These are phyloP conservation scores for Astatoreochromis straeleni DNA, from an alignment of 2,113 vertebrate species.

Conservation along the genomic window DNA sequence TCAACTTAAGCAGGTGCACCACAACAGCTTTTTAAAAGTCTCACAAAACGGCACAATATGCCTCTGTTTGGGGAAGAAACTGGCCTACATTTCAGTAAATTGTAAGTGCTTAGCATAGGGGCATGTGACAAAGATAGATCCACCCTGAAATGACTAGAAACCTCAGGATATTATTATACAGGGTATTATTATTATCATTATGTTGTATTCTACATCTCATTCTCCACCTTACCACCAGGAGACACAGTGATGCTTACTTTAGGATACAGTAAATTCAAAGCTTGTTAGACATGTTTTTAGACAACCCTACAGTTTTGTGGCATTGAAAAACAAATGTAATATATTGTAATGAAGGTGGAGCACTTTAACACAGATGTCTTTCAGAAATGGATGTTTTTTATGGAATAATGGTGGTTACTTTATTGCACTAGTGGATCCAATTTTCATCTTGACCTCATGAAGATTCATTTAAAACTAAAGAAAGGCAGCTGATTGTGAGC, in stretches of 20 bases:
- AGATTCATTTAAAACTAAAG: background rate
- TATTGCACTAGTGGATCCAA: background rate
- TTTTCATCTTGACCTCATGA: background rate
- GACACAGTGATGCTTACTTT: background rate
- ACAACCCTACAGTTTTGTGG: no score
- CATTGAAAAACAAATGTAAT: background rate
- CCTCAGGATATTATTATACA: background rate
- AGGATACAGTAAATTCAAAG: background rate
- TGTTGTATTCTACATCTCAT: background rate
- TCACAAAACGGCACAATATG: background rate
- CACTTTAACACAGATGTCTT: background rate
- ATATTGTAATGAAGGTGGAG: background rate
- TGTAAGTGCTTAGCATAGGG: background rate
- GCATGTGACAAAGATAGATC: background rate
- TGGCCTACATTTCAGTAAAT: background rate
- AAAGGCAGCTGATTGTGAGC: background rate
- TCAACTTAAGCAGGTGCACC: slow-evolving; percentile 1
- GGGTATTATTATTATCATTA: background rate
- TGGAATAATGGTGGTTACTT: background rate
- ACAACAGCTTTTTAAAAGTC: background rate
- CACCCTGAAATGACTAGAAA: background rate
- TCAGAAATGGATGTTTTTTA: background rate
- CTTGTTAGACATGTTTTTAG: background rate
- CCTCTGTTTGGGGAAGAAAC: background rate
- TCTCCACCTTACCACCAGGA: background rate